Evolutionary conservation across 2,113 vertebrate genomes (phyloP).

Genomic region (Macaca nemestrina): DNA sequence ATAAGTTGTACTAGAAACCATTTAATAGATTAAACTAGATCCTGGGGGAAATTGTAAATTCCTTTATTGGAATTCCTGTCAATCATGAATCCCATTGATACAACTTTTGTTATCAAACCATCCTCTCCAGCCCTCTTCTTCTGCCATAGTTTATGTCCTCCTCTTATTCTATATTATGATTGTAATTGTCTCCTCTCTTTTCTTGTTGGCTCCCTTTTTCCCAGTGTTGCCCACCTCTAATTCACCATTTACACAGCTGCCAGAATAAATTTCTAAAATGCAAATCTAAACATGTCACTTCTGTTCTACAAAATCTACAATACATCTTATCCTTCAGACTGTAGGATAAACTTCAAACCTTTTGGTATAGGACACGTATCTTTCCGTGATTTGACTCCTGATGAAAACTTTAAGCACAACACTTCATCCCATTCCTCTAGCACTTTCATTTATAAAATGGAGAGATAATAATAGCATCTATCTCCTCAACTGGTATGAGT

Average conservation of each 20-base stretch:
- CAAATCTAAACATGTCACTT: not conserved
- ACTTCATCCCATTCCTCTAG: not conserved
- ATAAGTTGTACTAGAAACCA: not conserved
- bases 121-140: not conserved
- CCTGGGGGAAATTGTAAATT: not conserved
- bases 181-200: not conserved
- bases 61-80: not conserved
- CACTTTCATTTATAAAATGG: not conserved
- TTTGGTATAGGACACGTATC: not conserved
- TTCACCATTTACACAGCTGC: not conserved
- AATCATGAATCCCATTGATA: not conserved
- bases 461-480: not conserved
- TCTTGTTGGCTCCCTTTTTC: not conserved
- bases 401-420: not conserved
- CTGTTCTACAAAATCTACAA: not conserved
- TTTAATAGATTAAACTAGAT: not conserved
- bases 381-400: not conserved
- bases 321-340: not conserved
- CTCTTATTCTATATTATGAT: not conserved
- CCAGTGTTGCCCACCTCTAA: not conserved
- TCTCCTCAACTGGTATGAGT: not conserved
- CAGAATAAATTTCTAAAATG: not conserved
- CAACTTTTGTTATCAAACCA: not conserved
- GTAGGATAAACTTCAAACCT: not conserved
- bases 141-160: not conserved